Evolutionary conservation across 1,140 invertebrate genomes (phyloP), one percentile per base, ranked within the genome.

Genomic region (Oscheius sp.): DNA sequence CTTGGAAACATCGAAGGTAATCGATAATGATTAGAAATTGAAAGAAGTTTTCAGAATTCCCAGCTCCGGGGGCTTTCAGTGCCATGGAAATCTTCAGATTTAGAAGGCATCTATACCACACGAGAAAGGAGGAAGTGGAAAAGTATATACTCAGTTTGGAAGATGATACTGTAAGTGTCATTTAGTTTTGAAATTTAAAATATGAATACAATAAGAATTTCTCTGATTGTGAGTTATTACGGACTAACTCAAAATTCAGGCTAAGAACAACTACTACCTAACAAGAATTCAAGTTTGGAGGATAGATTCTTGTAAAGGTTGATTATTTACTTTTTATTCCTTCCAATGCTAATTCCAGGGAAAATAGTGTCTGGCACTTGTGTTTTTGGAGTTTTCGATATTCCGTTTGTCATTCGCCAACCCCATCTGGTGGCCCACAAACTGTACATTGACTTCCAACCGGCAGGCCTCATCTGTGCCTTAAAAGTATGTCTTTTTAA

Each of bases 401-500:
- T 75, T 13, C 74, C 73, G n/a, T n/a, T 3, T 4, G 42, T 75
- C 2, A 28, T 75, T 3, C 7, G 20, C 10, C 18, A 58, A 23
- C 36, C 32, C n/a, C 34, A 77, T 32, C 75, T 75, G 13, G 35
- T 75, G 7, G 75, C 61, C 31, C 74, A 75, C 65, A 75, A 75
- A 71, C 61, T 75, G n/a, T 52, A 77, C 42, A 7, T 75, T 31
- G 74, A 75, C 20, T 66, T 72, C 34, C 62, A 75, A 23, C 74
- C 74, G 36, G 67, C 75, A 18, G 74, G 76, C 35, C 77, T 72
- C 58, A 77, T 77, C 32, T 75, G 74, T 71, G 38, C 77, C 49
- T 75, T 34, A n/a, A 72, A 72, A 63, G 31, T 64, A 10, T 52
- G 38, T 42, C n/a, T 42, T 42, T 42, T n/a, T n/a, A n/a, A n/a